phyloP scores from a whole-genome alignment of 1,140 invertebrate genomes.

The Bombus impatiens region DNA sequence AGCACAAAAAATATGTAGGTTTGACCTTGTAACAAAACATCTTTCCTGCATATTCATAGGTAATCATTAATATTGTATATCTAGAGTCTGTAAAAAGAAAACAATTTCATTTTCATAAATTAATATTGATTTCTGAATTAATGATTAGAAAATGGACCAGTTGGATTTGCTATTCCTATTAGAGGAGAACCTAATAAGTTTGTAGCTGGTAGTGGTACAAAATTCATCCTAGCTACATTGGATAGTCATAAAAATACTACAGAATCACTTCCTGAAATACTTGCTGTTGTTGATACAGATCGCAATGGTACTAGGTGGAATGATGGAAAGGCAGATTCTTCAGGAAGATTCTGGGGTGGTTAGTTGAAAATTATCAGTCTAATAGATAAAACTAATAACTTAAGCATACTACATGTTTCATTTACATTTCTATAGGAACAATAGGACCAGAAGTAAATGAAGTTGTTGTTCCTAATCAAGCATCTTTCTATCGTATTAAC shows the following conservation, averaged over 20 bases:
- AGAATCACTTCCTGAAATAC: slow-evolving; percentile 80
- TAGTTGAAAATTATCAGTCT: slow-evolving; percentile 49
- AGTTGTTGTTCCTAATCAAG: slow-evolving; percentile 76
- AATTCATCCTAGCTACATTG: slow-evolving; percentile 88
- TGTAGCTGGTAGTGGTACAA: slow-evolving; percentile 85
- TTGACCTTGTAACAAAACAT: slow-evolving; percentile 82
- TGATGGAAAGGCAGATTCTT: slow-evolving; percentile 93
- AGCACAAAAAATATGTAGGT: slow-evolving; percentile 83
- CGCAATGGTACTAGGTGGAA: slow-evolving; percentile 88
- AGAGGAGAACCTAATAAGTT: slow-evolving; percentile 84
- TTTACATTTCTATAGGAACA: slow-evolving; percentile 83
- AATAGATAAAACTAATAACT: neutral
- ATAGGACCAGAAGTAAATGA: slow-evolving; percentile 86
- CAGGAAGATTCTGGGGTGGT: slow-evolving; percentile 91
- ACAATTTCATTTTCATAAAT: neutral
- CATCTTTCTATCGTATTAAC: slow-evolving; percentile 84
- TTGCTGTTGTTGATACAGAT: slow-evolving; percentile 85
- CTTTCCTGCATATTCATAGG: slow-evolving; percentile 39
- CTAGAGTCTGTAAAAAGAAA: neutral
- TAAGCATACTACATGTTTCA: neutral
- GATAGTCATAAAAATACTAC: slow-evolving; percentile 82
- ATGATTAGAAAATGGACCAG: slow-evolving; percentile 79
- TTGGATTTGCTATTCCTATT: slow-evolving; percentile 88
- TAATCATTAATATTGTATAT: slow-evolving; percentile 32
- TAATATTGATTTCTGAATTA: neutral